Conservation (phyloP, 2,797 vertebrate species). For the Merluccius polli region DNA sequence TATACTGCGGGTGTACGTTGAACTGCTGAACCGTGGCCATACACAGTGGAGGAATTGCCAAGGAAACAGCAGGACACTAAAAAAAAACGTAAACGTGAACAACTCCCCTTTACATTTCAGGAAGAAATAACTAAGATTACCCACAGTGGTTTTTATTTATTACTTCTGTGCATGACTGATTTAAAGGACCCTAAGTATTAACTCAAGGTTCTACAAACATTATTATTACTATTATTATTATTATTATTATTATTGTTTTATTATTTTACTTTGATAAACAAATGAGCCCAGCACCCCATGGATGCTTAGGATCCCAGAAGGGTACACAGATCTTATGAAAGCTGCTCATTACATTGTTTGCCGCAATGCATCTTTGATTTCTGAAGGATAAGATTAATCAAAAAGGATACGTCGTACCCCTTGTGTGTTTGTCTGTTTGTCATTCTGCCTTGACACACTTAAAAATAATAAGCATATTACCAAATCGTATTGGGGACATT, state of each 20-base stretch:
- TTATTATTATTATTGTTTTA: conserved; percentile 2
- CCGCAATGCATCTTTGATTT: conserved; percentile 48
- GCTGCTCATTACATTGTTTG: conserved; percentile 54
- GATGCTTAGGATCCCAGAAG: neutral
- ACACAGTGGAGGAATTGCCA: neutral
- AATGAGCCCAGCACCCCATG: conserved; percentile 31
- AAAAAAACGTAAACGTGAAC: neutral
- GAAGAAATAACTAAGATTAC: neutral
- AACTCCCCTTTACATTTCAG: neutral
- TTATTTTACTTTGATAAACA: conserved; percentile 38
- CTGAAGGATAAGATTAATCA: conserved; percentile 44
- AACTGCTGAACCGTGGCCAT: neutral
- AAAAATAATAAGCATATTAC: neutral
- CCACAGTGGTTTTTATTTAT: neutral
- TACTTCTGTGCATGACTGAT: neutral
- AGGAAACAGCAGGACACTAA: neutral
- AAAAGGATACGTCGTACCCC: conserved; percentile 36
- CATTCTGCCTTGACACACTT: conserved; percentile 36
- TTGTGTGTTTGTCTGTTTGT: conserved; percentile 1
- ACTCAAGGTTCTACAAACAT: conserved; percentile 59
- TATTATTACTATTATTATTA: conserved; percentile 6
- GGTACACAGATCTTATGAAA: neutral
- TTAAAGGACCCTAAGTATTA: conserved; percentile 45
- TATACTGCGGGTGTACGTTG: neutral
- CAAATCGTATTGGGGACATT: neutral